Base-by-base conservation (phyloP, 2,888 invertebrate genomes). In the Melanargia galathea region DNA sequence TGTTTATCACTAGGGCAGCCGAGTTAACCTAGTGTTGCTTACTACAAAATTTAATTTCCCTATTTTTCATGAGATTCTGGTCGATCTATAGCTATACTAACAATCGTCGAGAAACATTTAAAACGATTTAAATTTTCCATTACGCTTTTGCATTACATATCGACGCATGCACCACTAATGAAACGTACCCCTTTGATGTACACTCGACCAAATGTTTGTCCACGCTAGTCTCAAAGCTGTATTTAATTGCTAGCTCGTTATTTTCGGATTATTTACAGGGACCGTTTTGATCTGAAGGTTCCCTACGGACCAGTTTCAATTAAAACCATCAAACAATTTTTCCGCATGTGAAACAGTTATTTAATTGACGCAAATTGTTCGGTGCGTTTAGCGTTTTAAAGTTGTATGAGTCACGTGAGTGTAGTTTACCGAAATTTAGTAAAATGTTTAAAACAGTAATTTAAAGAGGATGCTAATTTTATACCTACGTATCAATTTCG, bases 201-300 rank as follows among this genome's bases (percentile, higher is more conserved):
- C 77, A 75, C 73, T 66, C 72, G 62, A 65, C 71, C 75, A 65
- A n/a, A 75, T 83, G 79, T 84, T 79, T 84, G 83, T 86, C 74
- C 66, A 73, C 82, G 79, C 83, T 78, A 83, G 84, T 87, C 87
- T 86, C 83, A 84, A 87, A 86, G 85, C 86, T 81, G 79, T 76
- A 79, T 89, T 88, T 90, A 90, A 91, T 90, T 89, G 84, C 89
- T 83, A 80, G 78, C 87, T 91, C 90, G 87, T 91, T 91, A 91
- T 90, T 90, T 87, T 81, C 79, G 90, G 91, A 91, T 90, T 91
- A 91, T 90, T 89, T 90, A 83, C 86, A 86, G 79, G 82, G 71
- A 73, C 78, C 78, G 72, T 74, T 78, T 75, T 83, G 79, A 83
- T 84, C 64, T 57, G 66, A 20, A 59, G 62, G 59, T 66, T 40